phyloP scores from a whole-genome alignment of 2,797 vertebrate species.

The Graptemys geographica region DNA sequence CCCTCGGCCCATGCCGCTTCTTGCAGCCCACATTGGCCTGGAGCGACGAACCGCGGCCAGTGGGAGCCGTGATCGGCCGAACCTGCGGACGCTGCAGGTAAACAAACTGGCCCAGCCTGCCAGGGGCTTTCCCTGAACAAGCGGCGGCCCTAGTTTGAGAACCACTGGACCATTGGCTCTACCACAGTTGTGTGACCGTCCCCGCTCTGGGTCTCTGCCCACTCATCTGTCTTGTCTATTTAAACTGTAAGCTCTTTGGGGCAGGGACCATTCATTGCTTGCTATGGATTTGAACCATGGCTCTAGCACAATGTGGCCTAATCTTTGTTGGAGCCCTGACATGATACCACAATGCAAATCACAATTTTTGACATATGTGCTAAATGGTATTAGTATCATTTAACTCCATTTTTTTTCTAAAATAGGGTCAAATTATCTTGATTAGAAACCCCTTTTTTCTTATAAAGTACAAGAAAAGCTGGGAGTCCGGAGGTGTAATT shows the following conservation, averaged over 20 bases:
- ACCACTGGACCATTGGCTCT: background rate
- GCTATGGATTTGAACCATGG: background rate
- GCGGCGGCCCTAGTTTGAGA: too few relatives aligned
- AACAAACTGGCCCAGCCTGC: too few relatives aligned
- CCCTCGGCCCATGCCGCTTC: too few relatives aligned
- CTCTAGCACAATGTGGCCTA: background rate
- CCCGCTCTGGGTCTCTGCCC: background rate
- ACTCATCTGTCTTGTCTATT: background rate
- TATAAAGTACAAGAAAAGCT: constrained; percentile 62
- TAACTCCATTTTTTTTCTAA: constrained; percentile 39
- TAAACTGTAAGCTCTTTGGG: background rate
- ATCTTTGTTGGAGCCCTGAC: background rate
- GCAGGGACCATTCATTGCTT: background rate
- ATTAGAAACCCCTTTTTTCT: constrained; percentile 63
- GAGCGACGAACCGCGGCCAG: too few relatives aligned
- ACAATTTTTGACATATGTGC: constrained; percentile 38
- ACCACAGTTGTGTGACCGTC: background rate
- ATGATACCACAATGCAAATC: constrained; percentile 41
- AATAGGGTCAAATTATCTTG: constrained; percentile 66
- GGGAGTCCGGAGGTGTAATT: constrained; percentile 70
- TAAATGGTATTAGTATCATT: constrained; percentile 47
- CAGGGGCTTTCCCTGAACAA: too few relatives aligned
- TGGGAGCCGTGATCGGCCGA: too few relatives aligned
- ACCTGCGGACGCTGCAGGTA: too few relatives aligned
- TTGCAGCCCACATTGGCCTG: too few relatives aligned